These are phyloP conservation scores for Hedychridium roseum DNA, from an alignment of 2,888 invertebrate species.

Conservation along the genomic window DNA sequence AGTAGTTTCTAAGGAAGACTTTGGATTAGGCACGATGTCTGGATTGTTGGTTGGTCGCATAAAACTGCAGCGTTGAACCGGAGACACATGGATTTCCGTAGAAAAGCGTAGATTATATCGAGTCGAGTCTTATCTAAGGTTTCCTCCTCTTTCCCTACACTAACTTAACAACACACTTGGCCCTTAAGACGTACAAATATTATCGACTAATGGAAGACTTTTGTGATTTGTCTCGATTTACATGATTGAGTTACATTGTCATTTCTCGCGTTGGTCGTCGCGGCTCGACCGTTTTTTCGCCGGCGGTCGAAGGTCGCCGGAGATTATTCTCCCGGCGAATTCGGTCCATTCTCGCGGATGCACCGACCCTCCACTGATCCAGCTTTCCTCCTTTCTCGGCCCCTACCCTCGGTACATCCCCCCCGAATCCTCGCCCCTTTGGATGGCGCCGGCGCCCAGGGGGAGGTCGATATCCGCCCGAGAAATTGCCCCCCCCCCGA, in stretches of 20 bases:
- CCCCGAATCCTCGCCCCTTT: not conserved
- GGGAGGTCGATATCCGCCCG: slow-evolving; percentile 54
- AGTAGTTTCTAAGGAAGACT: slow-evolving; percentile 58
- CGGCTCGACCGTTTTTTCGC: no score
- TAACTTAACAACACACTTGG: not conserved
- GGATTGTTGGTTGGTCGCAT: slow-evolving; percentile 24
- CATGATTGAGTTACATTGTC: no score
- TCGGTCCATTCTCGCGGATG: slow-evolving; percentile 27
- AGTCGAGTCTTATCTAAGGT: not conserved
- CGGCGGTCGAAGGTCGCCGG: no score
- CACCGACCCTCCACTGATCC: no score
- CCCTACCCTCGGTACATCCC: not conserved
- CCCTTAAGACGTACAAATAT: slow-evolving; percentile 1
- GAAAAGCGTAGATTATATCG: not conserved
- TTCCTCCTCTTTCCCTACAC: not conserved
- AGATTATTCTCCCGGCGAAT: no score
- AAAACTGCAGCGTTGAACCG: slow-evolving; percentile 15
- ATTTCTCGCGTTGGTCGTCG: no score
- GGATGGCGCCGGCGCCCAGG: slow-evolving; percentile 56
- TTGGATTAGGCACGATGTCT: slow-evolving; percentile 57
- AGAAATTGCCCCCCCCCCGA: slow-evolving; percentile 30
- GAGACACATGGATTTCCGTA: slow-evolving; percentile 44
- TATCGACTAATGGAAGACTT: slow-evolving; percentile 55
- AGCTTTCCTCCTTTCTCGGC: no score
- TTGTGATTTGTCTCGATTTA: slow-evolving; percentile 56